Conservation (phyloP, 2,113 vertebrate genomes). For the Montifringilla adamsi region DNA sequence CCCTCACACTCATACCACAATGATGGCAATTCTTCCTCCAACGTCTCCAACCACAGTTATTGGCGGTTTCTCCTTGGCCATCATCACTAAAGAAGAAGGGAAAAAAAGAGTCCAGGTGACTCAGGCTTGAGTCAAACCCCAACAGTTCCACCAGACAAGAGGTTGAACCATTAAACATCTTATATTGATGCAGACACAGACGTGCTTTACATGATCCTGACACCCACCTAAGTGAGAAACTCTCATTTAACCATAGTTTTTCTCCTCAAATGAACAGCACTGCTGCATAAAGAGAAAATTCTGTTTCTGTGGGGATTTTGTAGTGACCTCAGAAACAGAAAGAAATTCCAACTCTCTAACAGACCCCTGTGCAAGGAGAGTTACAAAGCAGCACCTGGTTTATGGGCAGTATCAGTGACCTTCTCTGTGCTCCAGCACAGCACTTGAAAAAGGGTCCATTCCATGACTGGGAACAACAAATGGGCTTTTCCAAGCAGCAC, state of each 20-base stretch:
- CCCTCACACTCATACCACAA: slow-evolving; percentile 83
- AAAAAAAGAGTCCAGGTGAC: background rate
- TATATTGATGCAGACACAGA: background rate
- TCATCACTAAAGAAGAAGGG: slow-evolving; percentile 85
- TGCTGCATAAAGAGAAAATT: background rate
- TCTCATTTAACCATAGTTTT: background rate
- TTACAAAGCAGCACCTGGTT: background rate
- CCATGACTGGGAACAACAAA: background rate
- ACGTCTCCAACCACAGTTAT: slow-evolving; percentile 98
- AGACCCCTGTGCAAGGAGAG: background rate
- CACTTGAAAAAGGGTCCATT: background rate
- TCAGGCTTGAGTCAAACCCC: background rate
- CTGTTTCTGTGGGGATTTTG: background rate
- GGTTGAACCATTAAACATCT: background rate
- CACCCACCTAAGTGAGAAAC: background rate
- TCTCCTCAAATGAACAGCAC: background rate
- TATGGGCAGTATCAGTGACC: background rate
- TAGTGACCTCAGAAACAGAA: background rate
- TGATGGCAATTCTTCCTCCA: slow-evolving; percentile 96
- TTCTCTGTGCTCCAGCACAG: background rate
- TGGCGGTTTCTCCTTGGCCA: slow-evolving; percentile 98
- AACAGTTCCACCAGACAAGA: background rate
- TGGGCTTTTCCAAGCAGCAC: background rate
- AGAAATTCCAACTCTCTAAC: background rate
- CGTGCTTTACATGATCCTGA: background rate